Conservation (phyloP, 2,888 invertebrate genomes). For the Hirtodrosophila duncani region DNA sequence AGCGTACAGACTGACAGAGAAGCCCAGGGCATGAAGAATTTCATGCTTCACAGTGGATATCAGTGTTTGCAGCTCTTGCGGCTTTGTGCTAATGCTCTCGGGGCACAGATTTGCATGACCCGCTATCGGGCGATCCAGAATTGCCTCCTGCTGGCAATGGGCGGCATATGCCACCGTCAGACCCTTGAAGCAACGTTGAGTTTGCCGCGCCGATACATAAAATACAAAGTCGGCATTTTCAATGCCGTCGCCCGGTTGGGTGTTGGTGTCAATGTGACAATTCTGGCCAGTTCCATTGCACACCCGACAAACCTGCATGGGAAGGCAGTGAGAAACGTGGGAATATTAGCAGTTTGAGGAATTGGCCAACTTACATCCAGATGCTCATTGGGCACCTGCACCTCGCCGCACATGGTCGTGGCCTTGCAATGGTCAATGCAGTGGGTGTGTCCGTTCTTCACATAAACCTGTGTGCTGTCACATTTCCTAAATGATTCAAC, state of each 20-base stretch:
- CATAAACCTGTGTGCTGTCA: constrained; percentile 91
- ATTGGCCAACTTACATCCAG: constrained; percentile 86
- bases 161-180: constrained; percentile 98
- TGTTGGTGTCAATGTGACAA: constrained; percentile 82
- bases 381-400: constrained; percentile 94
- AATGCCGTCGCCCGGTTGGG: constrained; percentile 83
- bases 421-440: constrained; percentile 91
- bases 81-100: constrained; percentile 92
- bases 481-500: constrained; percentile 84
- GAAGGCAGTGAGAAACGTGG: not conserved
- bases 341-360: not conserved
- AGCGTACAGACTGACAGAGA: constrained; percentile 97
- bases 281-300: constrained; percentile 92
- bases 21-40: constrained; percentile 97
- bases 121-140: constrained; percentile 97
- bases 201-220: constrained; percentile 96
- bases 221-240: constrained; percentile 95
- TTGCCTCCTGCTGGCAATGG: constrained; percentile 97
- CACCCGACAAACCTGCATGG: constrained; percentile 87
- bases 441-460: constrained; percentile 89
- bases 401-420: constrained; percentile 97
- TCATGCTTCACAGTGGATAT: constrained; percentile 99
- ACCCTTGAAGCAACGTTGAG: constrained; percentile 93
- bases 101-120: constrained; percentile 99
- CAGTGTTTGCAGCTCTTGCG: constrained; percentile 92